Evolutionary conservation across 2,797 vertebrate species (phyloP).

Genomic region (Philypnodon macrostomus): DNA sequence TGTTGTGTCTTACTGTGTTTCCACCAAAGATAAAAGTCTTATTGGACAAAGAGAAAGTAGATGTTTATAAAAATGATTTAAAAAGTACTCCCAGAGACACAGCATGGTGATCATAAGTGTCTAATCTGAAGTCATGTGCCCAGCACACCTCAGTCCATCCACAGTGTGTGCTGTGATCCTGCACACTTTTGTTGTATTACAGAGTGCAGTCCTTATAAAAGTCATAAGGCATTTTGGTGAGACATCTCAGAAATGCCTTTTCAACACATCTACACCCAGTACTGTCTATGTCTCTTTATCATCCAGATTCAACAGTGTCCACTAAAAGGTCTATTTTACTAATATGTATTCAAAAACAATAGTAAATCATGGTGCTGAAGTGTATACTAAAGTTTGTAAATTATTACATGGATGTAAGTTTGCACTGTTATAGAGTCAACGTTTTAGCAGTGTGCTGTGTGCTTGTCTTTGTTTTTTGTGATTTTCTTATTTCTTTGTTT

Average conservation of each 20-base stretch:
- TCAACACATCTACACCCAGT: slow-evolving; percentile 9
- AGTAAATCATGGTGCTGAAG: slow-evolving; percentile 84
- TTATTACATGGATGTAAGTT: slow-evolving; percentile 79
- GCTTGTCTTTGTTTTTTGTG: slow-evolving; percentile 59
- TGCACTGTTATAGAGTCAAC: slow-evolving; percentile 75
- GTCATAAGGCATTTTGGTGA: not conserved
- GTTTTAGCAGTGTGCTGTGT: slow-evolving; percentile 71
- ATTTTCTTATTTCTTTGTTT: slow-evolving; percentile 36
- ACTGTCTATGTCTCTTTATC: slow-evolving; percentile 23
- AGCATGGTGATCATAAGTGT: slow-evolving; percentile 31
- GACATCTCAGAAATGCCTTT: not conserved
- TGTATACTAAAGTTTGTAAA: slow-evolving; percentile 82
- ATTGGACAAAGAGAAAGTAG: slow-evolving; percentile 28
- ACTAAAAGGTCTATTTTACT: slow-evolving; percentile 64
- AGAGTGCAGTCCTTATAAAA: too few species aligned
- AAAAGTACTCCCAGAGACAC: not conserved
- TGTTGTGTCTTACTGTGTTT: slow-evolving; percentile 25
- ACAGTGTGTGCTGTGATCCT: slow-evolving; percentile 49
- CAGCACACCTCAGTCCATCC: slow-evolving; percentile 38
- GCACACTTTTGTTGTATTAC: slow-evolving; percentile 16
- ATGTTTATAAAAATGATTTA: slow-evolving; percentile 11
- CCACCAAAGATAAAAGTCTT: slow-evolving; percentile 28
- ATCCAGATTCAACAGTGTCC: slow-evolving; percentile 59
- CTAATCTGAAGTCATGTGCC: slow-evolving; percentile 43
- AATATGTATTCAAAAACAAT: slow-evolving; percentile 78